phyloP scores from a whole-genome alignment of 1,140 invertebrate species.

The Paralvinella palmiformis region DNA sequence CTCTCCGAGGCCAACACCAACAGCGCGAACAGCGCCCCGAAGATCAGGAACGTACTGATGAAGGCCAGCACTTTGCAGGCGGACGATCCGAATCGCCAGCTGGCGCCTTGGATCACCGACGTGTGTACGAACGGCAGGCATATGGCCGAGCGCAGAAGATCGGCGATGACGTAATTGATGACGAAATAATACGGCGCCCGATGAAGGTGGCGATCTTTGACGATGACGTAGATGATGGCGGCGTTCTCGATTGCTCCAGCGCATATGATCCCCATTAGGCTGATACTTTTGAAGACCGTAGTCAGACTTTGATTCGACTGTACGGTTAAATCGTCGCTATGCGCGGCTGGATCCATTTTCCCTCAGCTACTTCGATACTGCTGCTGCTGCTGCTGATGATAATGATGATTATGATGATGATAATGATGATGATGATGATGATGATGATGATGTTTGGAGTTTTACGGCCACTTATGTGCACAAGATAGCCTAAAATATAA shows the following conservation, averaged over 20 bases:
- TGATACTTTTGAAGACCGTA: no score
- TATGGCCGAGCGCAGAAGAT: conserved; percentile 34
- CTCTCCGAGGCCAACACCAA: conserved; percentile 38
- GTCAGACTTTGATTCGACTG: no score
- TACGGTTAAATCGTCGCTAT: no score
- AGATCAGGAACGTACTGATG: conserved; percentile 40
- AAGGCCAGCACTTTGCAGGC: conserved; percentile 39
- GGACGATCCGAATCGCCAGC: conserved; percentile 32
- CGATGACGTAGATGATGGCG: conserved; percentile 32
- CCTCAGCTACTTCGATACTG: no score
- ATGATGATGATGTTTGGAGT: no score
- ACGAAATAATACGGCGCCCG: conserved; percentile 41
- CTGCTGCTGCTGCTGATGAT: no score
- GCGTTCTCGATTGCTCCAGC: conserved; percentile 29
- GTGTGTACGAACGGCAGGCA: conserved; percentile 39
- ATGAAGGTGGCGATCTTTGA: conserved; percentile 33
- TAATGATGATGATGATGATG: no score
- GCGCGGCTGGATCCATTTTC: no score
- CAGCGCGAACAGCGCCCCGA: conserved; percentile 32
- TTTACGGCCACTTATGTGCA: no score
- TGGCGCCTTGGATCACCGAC: conserved; percentile 31
- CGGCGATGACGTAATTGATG: conserved; percentile 35
- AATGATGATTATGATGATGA: no score
- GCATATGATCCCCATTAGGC: no score
- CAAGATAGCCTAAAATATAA: no score